Evolutionary conservation across 1,140 invertebrate species (phyloP), one percentile per base, ranked within the genome.

Genomic region (Orchesella cincta): DNA sequence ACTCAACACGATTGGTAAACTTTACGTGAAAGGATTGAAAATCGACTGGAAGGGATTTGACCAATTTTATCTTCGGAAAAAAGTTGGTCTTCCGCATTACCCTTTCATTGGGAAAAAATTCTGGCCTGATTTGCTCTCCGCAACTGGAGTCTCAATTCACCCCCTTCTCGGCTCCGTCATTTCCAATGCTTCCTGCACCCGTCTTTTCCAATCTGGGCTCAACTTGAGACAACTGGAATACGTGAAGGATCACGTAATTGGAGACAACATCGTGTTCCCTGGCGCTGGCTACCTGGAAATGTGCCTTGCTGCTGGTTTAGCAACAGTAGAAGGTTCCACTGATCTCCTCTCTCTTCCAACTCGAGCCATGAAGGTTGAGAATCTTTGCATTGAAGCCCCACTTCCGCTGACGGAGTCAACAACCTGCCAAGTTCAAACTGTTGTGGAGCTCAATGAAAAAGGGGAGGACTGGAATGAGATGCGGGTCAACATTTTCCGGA

Each of bases 41-140:
- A 73, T 80, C 33, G 73, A 77, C 51, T 80, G 79, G 79, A 64
- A 62, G 23, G 20, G n/a, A 14, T 80, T 64, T 52, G 76, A 77
- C 31, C n/a, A 62, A n/a, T n/a, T n/a, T 33, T 79, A 75, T 51
- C 8, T 57, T 12, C 0, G 8, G 0, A 3, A 73, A 26, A 70
- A 77, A n/a, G n/a, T 18, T 8, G 33, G n/a, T 33, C 23, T 80
- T 5, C 79, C 79, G 5, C 67, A 46, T 0, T 76, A 80, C 35
- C 76, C 72, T 5, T 77, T 77, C 51, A 72, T 77, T 14, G 5
- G 76, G 8, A 36, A 77, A 64, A 67, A 64, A 31, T 77, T 51
- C 26, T 80, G 79, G 79, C 57, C 72, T 1, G 62, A 67, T 8
- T 29, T 5, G 8, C 8, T 12, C 14, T 26, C 5, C 8, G 33